Percentiles rank a stretch among this genome's conserved stretches.
These are phyloP conservation scores for Onthophagus sagittarius DNA, from an alignment of 2,888 invertebrate species.

Conservation along the genomic window DNA sequence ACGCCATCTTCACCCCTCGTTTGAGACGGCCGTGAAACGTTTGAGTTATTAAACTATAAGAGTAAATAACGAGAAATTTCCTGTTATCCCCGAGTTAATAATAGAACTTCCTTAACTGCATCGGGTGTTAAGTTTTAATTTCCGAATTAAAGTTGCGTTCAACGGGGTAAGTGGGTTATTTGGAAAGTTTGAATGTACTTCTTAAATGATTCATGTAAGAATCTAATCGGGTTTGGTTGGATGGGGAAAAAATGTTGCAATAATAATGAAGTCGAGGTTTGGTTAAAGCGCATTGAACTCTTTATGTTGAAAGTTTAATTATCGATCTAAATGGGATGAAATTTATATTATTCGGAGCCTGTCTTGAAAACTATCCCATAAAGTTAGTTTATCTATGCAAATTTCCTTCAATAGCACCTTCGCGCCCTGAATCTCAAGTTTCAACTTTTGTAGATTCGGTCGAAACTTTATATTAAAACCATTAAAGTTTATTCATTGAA, in stretches of 20 bases:
- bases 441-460: background rate
- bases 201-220: background rate
- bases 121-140: background rate
- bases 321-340: background rate
- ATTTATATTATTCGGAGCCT: background rate
- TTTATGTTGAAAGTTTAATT: background rate
- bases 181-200: background rate
- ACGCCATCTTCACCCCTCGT: background rate
- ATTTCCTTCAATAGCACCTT: background rate
- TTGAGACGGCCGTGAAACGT: background rate
- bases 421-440: background rate
- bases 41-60: background rate
- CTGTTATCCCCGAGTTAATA: background rate
- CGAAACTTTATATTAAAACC: background rate
- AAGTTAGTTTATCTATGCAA: background rate
- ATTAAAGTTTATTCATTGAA: background rate
- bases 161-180: background rate
- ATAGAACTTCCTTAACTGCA: background rate
- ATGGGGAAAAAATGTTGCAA: background rate
- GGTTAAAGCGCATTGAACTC: background rate
- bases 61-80: background rate
- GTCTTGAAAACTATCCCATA: background rate
- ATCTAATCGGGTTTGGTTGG: background rate
- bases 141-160: background rate
- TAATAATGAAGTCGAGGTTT: background rate